phyloP scores from a whole-genome alignment of 30 jellyfish, hydroid and myxozoan species.

The Hydractinia echinata region DNA sequence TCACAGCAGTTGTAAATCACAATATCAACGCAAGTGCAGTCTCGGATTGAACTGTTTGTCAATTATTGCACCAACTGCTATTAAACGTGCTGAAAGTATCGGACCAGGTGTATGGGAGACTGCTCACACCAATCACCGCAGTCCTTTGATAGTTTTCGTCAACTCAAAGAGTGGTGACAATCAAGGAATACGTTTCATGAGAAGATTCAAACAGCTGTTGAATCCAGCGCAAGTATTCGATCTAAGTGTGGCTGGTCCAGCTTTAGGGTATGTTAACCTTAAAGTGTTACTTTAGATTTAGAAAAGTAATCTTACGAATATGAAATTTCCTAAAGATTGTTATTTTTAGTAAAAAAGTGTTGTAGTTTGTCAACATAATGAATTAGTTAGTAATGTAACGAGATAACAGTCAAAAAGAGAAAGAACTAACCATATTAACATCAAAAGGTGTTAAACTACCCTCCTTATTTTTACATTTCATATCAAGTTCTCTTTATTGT shows the following conservation, averaged over 20 bases:
- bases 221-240: slow-evolving; percentile 98
- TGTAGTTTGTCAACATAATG: too few species aligned
- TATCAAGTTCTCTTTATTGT: too few species aligned
- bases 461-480: too few species aligned
- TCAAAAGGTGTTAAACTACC: too few species aligned
- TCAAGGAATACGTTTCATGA: slow-evolving; percentile 92
- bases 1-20: slow-evolving; percentile 69
- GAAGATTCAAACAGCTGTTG: slow-evolving; percentile 76
- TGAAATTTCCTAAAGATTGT: too few species aligned
- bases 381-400: too few species aligned
- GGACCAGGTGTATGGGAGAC: slow-evolving; percentile 94
- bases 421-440: too few species aligned
- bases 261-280: slow-evolving; percentile 56
- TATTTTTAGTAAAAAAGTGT: too few species aligned
- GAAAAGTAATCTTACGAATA: too few species aligned
- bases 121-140: slow-evolving; percentile 25
- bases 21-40: slow-evolving; percentile 62
- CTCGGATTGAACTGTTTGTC: slow-evolving; percentile 82
- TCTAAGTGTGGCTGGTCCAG: slow-evolving; percentile 95
- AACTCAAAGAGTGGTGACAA: slow-evolving; percentile 98
- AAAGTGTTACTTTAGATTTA: neutral
- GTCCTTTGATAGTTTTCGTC: slow-evolving; percentile 93
- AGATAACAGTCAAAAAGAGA: too few species aligned
- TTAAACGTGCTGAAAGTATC: slow-evolving; percentile 64
- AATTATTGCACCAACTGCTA: slow-evolving; percentile 77